These are phyloP conservation scores for Poecilia latipinna DNA, from an alignment of 2,113 vertebrate species.

Conservation along the genomic window DNA sequence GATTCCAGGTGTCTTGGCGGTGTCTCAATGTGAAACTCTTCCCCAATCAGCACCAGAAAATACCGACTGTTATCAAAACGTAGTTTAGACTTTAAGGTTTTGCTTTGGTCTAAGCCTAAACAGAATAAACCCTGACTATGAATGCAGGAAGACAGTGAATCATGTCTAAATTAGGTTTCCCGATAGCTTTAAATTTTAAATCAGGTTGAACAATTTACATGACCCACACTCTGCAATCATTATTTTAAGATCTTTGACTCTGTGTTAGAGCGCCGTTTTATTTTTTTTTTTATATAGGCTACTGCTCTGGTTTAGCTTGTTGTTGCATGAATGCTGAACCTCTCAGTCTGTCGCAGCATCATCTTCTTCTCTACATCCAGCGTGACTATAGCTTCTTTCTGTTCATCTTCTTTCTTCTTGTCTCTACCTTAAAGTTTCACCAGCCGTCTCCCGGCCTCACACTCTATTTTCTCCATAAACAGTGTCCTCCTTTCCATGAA, in stretches of 20 bases:
- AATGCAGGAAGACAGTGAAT: no score
- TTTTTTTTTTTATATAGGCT: not conserved
- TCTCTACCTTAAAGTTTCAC: not conserved
- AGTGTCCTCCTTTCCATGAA: not conserved
- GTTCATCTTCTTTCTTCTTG: not conserved
- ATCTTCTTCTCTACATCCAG: not conserved
- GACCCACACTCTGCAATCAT: no score
- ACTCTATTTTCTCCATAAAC: not conserved
- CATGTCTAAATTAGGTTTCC: no score
- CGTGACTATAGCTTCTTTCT: not conserved
- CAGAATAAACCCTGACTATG: not conserved
- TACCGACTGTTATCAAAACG: no score
- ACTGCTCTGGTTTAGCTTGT: not conserved
- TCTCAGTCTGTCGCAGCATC: not conserved
- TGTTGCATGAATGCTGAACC: not conserved
- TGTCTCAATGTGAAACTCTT: no score
- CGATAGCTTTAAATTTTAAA: no score
- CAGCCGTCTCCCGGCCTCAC: not conserved
- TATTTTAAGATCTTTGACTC: no score
- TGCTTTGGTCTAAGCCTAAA: not conserved
- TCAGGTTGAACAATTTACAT: no score
- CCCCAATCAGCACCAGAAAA: no score
- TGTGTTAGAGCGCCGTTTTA: no score
- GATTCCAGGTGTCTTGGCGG: no score
- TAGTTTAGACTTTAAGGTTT: not conserved